Evolutionary conservation across 2,797 vertebrate species (phyloP).

Genomic region (Anableps anableps): DNA sequence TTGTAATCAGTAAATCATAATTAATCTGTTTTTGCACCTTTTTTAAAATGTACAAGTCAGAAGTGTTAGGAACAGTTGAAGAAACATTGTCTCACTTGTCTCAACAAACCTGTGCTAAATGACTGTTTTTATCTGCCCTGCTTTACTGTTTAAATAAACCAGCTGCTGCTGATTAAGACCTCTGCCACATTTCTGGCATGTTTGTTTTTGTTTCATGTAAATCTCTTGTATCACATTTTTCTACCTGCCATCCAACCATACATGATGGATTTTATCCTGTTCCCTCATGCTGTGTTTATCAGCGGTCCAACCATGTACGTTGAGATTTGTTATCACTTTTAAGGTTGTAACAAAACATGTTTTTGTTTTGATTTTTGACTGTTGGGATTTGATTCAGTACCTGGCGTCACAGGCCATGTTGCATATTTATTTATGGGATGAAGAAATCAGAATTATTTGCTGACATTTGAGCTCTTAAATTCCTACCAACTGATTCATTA

Average conservation of each 20-base stretch:
- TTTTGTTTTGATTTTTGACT: not conserved
- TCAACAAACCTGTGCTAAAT: constrained; percentile 15
- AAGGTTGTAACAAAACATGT: not conserved
- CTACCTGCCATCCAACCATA: not conserved
- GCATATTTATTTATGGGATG: not conserved
- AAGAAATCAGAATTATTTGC: not conserved
- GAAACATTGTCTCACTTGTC: constrained; percentile 37
- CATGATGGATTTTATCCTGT: constrained; percentile 4
- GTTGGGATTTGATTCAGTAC: not conserved
- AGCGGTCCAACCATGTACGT: not conserved
- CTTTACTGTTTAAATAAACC: constrained; percentile 33
- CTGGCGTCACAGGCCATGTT: not conserved
- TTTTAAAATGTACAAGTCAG: constrained; percentile 12
- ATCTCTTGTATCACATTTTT: constrained; percentile 6
- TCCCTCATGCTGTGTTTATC: not conserved
- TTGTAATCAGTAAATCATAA: constrained; percentile 30
- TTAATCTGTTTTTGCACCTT: constrained; percentile 32
- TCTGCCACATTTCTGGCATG: constrained; percentile 13
- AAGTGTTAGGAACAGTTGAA: constrained; percentile 50
- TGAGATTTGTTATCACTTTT: not conserved
- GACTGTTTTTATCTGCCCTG: constrained; percentile 10
- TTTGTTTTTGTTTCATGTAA: constrained; percentile 24
- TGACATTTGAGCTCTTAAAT: not conserved
- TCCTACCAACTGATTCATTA: not conserved
- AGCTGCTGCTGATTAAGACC: constrained; percentile 9